Conservation (phyloP, 35 echinoderm and acorn worm species). For the Strongylocentrotus purpuratus region DNA sequence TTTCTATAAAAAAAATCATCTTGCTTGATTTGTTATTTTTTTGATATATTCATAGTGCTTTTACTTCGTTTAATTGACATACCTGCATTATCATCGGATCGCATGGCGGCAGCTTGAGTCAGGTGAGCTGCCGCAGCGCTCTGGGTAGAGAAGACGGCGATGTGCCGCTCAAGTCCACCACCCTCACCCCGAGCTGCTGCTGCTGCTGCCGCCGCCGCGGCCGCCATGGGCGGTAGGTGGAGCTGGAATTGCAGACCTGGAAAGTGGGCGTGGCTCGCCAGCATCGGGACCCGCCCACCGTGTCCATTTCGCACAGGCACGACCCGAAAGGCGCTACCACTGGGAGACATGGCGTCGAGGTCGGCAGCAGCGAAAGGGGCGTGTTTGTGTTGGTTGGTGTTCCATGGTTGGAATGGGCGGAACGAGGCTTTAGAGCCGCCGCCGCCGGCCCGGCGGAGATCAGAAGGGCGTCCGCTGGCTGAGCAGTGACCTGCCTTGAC, state of each 20-base stretch:
- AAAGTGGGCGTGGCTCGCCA: constrained; percentile 54
- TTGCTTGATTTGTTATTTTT: too few species aligned
- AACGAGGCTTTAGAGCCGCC: constrained; percentile 54
- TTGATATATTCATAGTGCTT: too few species aligned
- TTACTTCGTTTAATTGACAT: background rate
- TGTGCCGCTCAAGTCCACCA: constrained; percentile 17
- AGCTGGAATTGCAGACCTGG: constrained; percentile 52
- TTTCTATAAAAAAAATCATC: too few species aligned
- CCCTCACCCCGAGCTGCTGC: background rate
- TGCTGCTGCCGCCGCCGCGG: background rate
- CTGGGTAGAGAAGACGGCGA: constrained; percentile 36
- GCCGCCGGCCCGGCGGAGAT: constrained; percentile 1
- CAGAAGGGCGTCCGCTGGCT: background rate
- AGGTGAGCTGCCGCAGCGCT: constrained; percentile 46
- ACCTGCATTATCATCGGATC: constrained; percentile 62
- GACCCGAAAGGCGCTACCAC: constrained; percentile 78
- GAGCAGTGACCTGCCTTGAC: constrained; percentile 44
- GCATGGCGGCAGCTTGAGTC: constrained; percentile 54
- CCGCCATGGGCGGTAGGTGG: constrained; percentile 30
- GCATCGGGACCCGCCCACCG: constrained; percentile 47
- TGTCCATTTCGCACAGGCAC: constrained; percentile 77
- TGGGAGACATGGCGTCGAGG: constrained; percentile 25
- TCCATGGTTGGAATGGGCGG: constrained; percentile 84
- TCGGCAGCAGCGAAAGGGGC: constrained; percentile 38
- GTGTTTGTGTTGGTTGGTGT: constrained; percentile 47